These are phyloP conservation scores for Hanleya hanleyi DNA, from an alignment of 2,888 invertebrate species.

Conservation along the genomic window DNA sequence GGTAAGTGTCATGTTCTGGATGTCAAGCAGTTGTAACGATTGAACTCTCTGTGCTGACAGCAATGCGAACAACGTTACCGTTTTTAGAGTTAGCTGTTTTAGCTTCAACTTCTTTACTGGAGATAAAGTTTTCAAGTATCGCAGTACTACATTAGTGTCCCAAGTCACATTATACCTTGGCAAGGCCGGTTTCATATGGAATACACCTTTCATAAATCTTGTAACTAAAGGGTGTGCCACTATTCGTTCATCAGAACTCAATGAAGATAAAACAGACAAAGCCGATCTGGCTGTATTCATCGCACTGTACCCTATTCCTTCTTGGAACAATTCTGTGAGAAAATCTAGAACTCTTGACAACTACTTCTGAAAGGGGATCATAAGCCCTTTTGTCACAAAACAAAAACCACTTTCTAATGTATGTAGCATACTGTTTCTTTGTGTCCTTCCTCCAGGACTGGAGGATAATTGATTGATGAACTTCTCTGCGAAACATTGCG, in stretches of 20 bases:
- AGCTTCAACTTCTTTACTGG: slow-evolving; percentile 25
- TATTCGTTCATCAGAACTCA: not conserved
- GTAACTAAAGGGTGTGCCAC: not conserved
- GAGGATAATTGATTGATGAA: too few relatives aligned
- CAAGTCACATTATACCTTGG: slow-evolving; percentile 35
- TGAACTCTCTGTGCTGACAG: slow-evolving; percentile 33
- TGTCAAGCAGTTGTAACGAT: slow-evolving; percentile 22
- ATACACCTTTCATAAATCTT: slow-evolving; percentile 38
- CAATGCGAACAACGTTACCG: slow-evolving; percentile 29
- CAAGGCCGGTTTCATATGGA: slow-evolving; percentile 22
- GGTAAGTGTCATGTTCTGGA: slow-evolving; percentile 15
- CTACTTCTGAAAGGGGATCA: slow-evolving; percentile 34
- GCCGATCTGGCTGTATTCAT: slow-evolving; percentile 25
- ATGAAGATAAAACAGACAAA: not conserved
- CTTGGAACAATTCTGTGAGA: slow-evolving; percentile 14
- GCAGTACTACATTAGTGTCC: slow-evolving; percentile 29
- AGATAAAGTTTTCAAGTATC: slow-evolving; percentile 19
- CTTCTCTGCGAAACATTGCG: too few relatives aligned
- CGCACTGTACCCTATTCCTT: slow-evolving; percentile 25
- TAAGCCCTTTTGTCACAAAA: slow-evolving; percentile 26
- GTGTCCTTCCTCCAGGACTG: slow-evolving; percentile 35
- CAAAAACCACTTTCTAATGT: slow-evolving; percentile 23
- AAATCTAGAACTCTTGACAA: slow-evolving; percentile 18
- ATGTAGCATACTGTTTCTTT: slow-evolving; percentile 22
- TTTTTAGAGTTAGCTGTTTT: slow-evolving; percentile 18